Evolutionary conservation across 2,797 vertebrate genomes (phyloP).

Genomic region (Valencia hispanica): DNA sequence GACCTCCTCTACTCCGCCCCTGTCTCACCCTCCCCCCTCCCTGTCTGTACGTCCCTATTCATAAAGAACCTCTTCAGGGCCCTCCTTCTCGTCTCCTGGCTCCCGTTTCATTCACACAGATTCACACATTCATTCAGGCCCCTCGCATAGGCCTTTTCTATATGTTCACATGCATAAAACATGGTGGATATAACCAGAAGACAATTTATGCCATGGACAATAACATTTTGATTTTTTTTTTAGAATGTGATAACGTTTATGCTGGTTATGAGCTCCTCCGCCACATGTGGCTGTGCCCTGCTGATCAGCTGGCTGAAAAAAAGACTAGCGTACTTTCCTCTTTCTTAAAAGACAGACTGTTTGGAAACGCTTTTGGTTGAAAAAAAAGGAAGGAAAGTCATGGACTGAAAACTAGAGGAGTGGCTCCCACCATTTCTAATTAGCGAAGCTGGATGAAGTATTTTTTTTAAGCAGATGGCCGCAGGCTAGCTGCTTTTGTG

Average conservation of each 20-base stretch:
- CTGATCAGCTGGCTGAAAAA: neutral
- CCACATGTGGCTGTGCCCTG: neutral
- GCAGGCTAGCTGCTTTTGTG: neutral
- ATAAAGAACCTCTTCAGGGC: constrained; percentile 59
- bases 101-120: constrained; percentile 60
- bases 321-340: no score
- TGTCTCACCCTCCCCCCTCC: constrained; percentile 67
- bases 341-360: neutral
- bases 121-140: constrained; percentile 63
- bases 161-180: constrained; percentile 55
- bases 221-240: neutral
- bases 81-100: constrained; percentile 48
- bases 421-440: neutral
- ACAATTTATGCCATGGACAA: constrained; percentile 6
- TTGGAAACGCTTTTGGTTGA: neutral
- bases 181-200: constrained; percentile 19
- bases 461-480: neutral
- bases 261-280: neutral
- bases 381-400: neutral
- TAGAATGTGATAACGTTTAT: neutral
- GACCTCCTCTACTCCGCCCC: constrained; percentile 66
- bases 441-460: neutral
- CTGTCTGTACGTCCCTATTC: constrained; percentile 61
- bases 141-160: constrained; percentile 30
- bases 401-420: neutral